Evolutionary conservation across 1,140 invertebrate genomes (phyloP).

Genomic region (Lysiphlebus fabarum): DNA sequence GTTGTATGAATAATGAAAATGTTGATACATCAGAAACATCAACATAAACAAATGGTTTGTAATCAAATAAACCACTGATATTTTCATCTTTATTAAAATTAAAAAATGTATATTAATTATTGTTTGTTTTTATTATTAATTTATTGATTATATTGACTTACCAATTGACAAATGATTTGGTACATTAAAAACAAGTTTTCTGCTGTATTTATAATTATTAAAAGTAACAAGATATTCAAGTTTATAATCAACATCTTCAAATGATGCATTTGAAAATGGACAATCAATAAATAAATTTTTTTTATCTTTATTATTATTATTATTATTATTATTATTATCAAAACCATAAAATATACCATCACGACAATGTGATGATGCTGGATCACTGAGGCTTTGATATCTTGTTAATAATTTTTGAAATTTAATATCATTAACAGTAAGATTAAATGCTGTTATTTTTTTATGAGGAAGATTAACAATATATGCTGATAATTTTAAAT

Average conservation of each 20-base stretch:
- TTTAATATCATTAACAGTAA: slow-evolving; percentile 37
- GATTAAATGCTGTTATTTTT: slow-evolving; percentile 45
- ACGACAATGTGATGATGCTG: slow-evolving; percentile 34
- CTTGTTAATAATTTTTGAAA: slow-evolving; percentile 38
- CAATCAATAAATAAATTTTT: slow-evolving; percentile 41
- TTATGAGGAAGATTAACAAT: slow-evolving; percentile 24
- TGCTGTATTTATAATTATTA: slow-evolving; percentile 38
- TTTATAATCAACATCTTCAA: slow-evolving; percentile 38
- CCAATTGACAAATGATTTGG: slow-evolving; percentile 41
- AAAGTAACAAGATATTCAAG: slow-evolving; percentile 39
- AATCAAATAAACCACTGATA: slow-evolving; percentile 29
- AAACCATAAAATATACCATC: slow-evolving; percentile 32
- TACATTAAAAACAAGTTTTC: slow-evolving; percentile 45
- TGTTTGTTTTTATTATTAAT: not conserved
- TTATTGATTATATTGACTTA: slow-evolving; percentile 22
- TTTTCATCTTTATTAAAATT: slow-evolving; percentile 26
- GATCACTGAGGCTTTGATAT: slow-evolving; percentile 39
- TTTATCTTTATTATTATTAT: slow-evolving; percentile 12
- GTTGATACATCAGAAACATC: slow-evolving; percentile 39
- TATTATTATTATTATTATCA: no score
- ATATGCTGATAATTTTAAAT: slow-evolving; percentile 40
- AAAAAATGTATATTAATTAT: slow-evolving; percentile 1
- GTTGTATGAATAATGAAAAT: slow-evolving; percentile 41
- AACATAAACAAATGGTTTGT: slow-evolving; percentile 43
- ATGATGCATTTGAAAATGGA: slow-evolving; percentile 35